These are phyloP conservation scores for Cataglyphis albicans DNA, from an alignment of 2,888 invertebrate genomes.

Conservation along the genomic window DNA sequence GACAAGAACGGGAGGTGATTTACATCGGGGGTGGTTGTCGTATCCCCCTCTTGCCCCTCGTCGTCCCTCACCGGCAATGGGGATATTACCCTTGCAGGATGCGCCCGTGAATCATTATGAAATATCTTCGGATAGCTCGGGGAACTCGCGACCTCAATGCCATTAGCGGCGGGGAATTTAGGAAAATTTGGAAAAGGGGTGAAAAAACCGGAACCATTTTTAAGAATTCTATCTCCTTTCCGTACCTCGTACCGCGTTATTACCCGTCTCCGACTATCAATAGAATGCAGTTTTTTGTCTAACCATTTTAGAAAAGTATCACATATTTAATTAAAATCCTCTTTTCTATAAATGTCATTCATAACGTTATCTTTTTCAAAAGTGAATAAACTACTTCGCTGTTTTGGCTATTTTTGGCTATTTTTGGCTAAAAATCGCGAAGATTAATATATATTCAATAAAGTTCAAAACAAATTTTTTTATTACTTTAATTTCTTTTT, in stretches of 20 bases:
- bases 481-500: not conserved
- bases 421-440: not conserved
- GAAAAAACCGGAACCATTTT: conserved; percentile 21
- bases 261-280: not conserved
- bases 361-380: conserved; percentile 5
- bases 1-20: conserved; percentile 45
- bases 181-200: not conserved
- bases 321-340: not conserved
- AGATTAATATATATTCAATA: not conserved
- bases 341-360: not conserved
- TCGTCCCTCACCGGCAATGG: conserved; percentile 38
- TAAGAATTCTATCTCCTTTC: not conserved
- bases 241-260: not conserved
- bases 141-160: conserved; percentile 60
- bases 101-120: conserved; percentile 73
- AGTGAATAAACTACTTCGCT: not conserved
- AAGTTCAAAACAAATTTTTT: not conserved
- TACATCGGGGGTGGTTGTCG: conserved; percentile 49
- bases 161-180: conserved; percentile 55
- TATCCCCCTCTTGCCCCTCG: not conserved
- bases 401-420: not conserved
- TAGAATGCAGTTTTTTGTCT: not conserved
- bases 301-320: not conserved
- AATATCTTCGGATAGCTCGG: conserved; percentile 66
- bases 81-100: conserved; percentile 72